Percentiles rank a stretch among this genome's conserved stretches.
Evolutionary conservation across 2,888 invertebrate species (phyloP).

Genomic region (Cactoblastis cactorum): DNA sequence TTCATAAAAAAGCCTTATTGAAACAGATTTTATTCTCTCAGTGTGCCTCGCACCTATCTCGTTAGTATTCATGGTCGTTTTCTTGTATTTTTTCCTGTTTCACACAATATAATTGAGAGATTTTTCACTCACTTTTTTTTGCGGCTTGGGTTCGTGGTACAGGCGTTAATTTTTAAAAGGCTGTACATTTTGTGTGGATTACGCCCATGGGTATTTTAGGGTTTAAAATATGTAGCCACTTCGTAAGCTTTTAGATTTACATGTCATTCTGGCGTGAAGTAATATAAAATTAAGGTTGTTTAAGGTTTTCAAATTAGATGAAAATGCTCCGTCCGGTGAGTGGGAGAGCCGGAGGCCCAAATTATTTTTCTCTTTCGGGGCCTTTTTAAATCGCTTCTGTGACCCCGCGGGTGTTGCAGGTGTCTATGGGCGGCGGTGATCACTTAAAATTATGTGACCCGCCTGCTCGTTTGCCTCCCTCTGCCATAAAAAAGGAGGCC

Average conservation of each 20-base stretch:
- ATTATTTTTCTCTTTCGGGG: too few species aligned
- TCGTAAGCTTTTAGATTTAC: background rate
- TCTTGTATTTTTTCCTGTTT: slow-evolving; percentile 13
- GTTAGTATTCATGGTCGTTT: slow-evolving; percentile 21
- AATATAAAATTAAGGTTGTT: background rate
- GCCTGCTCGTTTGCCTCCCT: too few species aligned
- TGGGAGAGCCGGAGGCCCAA: too few species aligned
- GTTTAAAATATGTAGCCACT: background rate
- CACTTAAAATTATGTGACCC: too few species aligned
- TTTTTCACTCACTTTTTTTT: slow-evolving; percentile 12
- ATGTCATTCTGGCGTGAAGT: background rate
- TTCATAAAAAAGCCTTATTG: too few species aligned
- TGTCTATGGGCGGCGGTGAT: too few species aligned
- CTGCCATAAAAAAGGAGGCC: too few species aligned
- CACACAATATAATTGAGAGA: slow-evolving; percentile 14
- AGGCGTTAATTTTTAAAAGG: slow-evolving; percentile 4
- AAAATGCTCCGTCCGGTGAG: too few species aligned
- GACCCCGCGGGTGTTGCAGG: too few species aligned
- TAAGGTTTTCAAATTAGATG: too few species aligned
- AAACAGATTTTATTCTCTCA: background rate
- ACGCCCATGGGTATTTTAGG: background rate
- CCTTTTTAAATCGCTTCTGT: too few species aligned
- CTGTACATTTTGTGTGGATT: slow-evolving; percentile 2
- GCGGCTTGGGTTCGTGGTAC: background rate
- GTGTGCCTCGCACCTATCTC: slow-evolving; percentile 13